Evolutionary conservation across 2,797 vertebrate genomes (phyloP).

Genomic region (Poeciliopsis infans): DNA sequence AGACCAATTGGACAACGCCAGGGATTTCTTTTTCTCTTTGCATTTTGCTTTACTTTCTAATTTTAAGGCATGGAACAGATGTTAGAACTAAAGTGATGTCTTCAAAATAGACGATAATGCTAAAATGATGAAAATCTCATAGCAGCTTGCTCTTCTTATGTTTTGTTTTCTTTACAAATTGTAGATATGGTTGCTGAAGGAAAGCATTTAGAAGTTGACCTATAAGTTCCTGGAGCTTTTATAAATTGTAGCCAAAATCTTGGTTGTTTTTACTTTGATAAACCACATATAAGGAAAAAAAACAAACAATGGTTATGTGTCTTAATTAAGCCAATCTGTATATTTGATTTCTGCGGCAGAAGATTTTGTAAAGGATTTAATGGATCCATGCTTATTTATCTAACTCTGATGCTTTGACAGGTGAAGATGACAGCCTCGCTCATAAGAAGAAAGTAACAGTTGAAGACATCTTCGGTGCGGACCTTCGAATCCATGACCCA

Average conservation of each 20-base stretch:
- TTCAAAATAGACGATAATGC: constrained; percentile 22
- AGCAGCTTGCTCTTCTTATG: background rate
- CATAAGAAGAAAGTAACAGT: constrained; percentile 93
- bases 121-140: constrained; percentile 29
- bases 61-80: constrained; percentile 31
- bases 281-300: too few relatives aligned
- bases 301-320: background rate
- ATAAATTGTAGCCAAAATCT: background rate
- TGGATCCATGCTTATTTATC: constrained; percentile 17
- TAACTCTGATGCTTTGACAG: constrained; percentile 71
- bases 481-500: constrained; percentile 90
- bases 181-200: constrained; percentile 1
- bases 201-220: background rate
- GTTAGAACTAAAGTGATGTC: constrained; percentile 27
- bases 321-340: background rate
- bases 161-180: constrained; percentile 21
- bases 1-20: constrained; percentile 61
- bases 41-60: constrained; percentile 53
- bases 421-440: constrained; percentile 92
- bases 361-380: background rate
- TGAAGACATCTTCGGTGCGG: constrained; percentile 89
- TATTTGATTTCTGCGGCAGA: background rate
- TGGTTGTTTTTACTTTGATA: too few relatives aligned
- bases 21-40: constrained; percentile 36
- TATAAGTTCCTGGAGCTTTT: background rate